A percentile compares a stretch with the other conserved stretches of the same genome.
Conservation (phyloP, 2,797 vertebrate genomes). For the Spea hammondii region DNA sequence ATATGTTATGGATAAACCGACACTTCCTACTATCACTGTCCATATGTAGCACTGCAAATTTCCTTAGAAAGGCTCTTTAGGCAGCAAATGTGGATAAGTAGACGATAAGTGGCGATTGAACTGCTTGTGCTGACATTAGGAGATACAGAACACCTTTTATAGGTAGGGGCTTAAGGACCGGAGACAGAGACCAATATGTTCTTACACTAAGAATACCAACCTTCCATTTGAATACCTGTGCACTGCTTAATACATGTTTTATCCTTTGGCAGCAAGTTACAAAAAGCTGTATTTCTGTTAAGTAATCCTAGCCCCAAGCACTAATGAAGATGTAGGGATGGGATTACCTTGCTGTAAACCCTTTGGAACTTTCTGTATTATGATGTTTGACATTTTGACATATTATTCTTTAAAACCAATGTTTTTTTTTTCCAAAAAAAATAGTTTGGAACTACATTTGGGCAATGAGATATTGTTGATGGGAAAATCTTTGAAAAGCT, state of each 20-base stretch:
- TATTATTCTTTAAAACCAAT: slow-evolving; percentile 49
- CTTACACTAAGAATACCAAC: slow-evolving; percentile 11
- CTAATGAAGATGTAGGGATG: slow-evolving; percentile 51
- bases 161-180: too few species aligned
- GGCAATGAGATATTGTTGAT: slow-evolving; percentile 11
- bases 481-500: slow-evolving; percentile 32
- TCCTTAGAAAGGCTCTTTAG: too few species aligned
- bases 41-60: too few species aligned
- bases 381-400: slow-evolving; percentile 49
- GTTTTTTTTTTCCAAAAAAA: slow-evolving; percentile 18
- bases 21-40: too few species aligned
- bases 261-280: slow-evolving; percentile 41
- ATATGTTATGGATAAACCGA: too few species aligned
- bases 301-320: slow-evolving; percentile 50
- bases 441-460: slow-evolving; percentile 25
- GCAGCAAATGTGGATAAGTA: too few species aligned
- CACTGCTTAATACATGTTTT: slow-evolving; percentile 36
- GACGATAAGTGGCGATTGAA: too few species aligned
- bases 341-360: slow-evolving; percentile 50
- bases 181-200: too few species aligned
- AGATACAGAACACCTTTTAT: too few species aligned
- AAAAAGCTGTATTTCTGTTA: slow-evolving; percentile 46
- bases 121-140: too few species aligned
- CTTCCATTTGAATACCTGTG: slow-evolving; percentile 5
- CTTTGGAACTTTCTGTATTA: slow-evolving; percentile 40